Conservation (phyloP, 2,113 vertebrate species). For the Myotis brandtii region DNA sequence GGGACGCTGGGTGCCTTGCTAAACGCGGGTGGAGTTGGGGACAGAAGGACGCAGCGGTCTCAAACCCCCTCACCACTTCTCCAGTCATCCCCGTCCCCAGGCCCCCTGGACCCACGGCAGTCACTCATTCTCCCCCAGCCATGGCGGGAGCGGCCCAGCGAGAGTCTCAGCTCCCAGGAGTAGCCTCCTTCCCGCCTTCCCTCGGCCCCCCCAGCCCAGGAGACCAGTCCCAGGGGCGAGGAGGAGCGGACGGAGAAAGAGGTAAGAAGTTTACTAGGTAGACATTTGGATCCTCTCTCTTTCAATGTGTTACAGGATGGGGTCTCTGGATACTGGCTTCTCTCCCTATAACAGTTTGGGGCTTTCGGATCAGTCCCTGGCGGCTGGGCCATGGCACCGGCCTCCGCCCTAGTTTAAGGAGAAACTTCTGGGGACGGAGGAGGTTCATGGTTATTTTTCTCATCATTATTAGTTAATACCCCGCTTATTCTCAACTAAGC, state of each 20-base stretch:
- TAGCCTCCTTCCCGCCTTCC: not conserved
- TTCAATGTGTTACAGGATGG: not conserved
- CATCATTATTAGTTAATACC: not conserved
- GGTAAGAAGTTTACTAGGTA: not conserved
- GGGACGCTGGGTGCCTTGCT: not conserved
- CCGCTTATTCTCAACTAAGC: not conserved
- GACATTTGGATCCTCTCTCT: not conserved
- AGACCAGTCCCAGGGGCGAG: not conserved
- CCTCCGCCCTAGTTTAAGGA: conserved; percentile 47
- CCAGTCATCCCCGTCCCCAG: too few species aligned
- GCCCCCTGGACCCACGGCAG: not conserved
- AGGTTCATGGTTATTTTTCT: not conserved
- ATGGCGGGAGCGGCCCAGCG: not conserved
- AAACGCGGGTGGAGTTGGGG: not conserved
- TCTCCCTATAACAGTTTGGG: conserved; percentile 57
- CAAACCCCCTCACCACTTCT: not conserved
- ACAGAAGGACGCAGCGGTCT: rapidly evolving
- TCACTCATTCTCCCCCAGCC: not conserved
- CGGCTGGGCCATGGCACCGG: not conserved
- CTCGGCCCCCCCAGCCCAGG: not conserved
- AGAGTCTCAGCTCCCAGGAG: not conserved
- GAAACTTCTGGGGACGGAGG: conserved; percentile 50
- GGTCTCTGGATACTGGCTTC: conserved; percentile 52
- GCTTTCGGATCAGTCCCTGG: conserved; percentile 41
- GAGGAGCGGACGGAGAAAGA: not conserved